Conservation (phyloP, 2,797 vertebrate species). For the Muscicapa striata region DNA sequence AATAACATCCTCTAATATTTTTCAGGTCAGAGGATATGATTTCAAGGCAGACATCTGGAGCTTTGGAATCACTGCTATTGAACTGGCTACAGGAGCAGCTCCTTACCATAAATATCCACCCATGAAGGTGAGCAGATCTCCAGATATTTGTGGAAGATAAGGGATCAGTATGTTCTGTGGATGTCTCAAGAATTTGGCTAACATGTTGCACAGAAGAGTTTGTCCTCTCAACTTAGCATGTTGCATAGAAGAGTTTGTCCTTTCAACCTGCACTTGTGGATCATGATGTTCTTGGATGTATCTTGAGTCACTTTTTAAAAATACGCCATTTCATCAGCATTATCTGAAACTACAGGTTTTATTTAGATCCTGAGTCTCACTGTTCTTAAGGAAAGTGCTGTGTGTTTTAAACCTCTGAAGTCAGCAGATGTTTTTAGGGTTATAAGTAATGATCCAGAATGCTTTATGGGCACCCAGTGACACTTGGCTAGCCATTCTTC, state of each 20-base stretch:
- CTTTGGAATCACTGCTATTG: conserved; percentile 96
- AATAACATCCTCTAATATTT: background rate
- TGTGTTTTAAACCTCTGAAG: background rate
- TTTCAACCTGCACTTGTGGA: background rate
- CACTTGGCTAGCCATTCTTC: background rate
- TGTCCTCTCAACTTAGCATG: background rate
- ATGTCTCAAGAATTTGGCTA: background rate
- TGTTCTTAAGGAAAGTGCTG: background rate
- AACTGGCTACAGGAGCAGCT: conserved; percentile 91
- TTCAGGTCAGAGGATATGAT: conserved; percentile 92
- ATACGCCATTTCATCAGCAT: background rate
- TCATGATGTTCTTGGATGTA: background rate
- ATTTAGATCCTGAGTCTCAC: background rate
- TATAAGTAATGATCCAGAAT: background rate
- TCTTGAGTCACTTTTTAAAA: conserved; percentile 14
- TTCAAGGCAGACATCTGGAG: conserved; percentile 98
- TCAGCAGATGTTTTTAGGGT: background rate
- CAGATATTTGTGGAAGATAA: background rate
- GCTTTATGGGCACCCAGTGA: background rate
- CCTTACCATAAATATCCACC: conserved; percentile 96
- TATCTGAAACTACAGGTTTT: background rate
- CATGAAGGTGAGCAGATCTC: conserved; percentile 85
- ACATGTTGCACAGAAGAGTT: background rate
- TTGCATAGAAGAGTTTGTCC: background rate
- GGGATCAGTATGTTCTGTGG: background rate